Base-by-base conservation (phyloP, 2,797 vertebrate genomes). In the Rhabdomys pumilio region DNA sequence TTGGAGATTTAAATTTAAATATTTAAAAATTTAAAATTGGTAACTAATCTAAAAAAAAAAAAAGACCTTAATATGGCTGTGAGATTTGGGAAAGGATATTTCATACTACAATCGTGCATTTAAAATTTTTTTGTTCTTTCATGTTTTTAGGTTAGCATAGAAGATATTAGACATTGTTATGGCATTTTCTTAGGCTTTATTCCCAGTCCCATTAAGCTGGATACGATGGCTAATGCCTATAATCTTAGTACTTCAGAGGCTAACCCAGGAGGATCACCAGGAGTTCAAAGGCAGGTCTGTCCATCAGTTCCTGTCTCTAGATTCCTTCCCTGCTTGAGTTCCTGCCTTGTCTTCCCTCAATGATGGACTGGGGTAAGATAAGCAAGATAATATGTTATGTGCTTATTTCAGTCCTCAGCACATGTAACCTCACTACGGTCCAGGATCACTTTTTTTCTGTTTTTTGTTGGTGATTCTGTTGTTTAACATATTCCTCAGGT, bases 301-400 rank as follows among this genome's bases (percentile, higher is more conserved):
- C 29, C 26, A 76, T 47, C 24, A 76, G 75, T 31, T 29, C 44
- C 44, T 29, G 26, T 22, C 75, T 76, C 41, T 44, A 76, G 73
- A 29, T 13, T 29, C 44, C 75, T 29, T 6, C 44, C 5, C 44
- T 47, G 75, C 13, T 29, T 76, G 24, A 50, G 5, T 76, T 50
- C 75, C 44, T 76, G 75, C 26, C 44, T 76, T 76, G 41, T 76
- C 75, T 26, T 50, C 26, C 44, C 44, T 50, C 13, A 15, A 6
- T 76, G 75, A 50, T 29, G 26, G 13, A 50, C 26, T 76, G 44
- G 82, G 3, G 15, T 77, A 80, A 79, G 38, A 41, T 44, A 20
- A 69, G n/a, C 41, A 67, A 73, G n/a, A 22, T 2, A 1, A n/a
- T 20, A 7, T 31, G 47, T 15, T 29, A 4, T 0, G 0, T 59